phyloP scores from a whole-genome alignment of 2,888 invertebrate species.

The Creontiades dilutus region DNA sequence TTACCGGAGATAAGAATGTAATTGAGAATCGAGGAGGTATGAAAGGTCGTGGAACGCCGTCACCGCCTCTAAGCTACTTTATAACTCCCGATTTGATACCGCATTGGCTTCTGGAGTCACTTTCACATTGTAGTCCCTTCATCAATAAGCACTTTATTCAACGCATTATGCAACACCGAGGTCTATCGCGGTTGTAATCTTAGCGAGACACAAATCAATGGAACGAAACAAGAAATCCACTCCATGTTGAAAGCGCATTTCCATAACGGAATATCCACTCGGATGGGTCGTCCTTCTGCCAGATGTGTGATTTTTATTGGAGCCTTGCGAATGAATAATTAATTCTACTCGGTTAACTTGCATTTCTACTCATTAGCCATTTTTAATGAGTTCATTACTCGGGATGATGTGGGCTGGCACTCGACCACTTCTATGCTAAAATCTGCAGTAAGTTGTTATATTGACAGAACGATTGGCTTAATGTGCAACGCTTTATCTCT shows the following conservation, averaged over 20 bases:
- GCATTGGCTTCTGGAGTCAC: slow-evolving; percentile 26
- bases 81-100: neutral
- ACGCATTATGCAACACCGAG: slow-evolving; percentile 8
- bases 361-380: slow-evolving; percentile 23
- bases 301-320: slow-evolving; percentile 39
- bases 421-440: neutral
- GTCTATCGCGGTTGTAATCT: slow-evolving; percentile 4
- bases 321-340: slow-evolving; percentile 17
- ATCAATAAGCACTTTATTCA: slow-evolving; percentile 45
- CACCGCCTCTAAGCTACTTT: slow-evolving; percentile 6
- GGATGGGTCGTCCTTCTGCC: slow-evolving; percentile 31
- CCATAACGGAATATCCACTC: slow-evolving; percentile 28
- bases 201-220: slow-evolving; percentile 31
- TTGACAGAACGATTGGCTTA: too few relatives aligned
- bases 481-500: too few relatives aligned
- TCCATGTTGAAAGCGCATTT: slow-evolving; percentile 43
- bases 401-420: neutral
- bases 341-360: slow-evolving; percentile 12
- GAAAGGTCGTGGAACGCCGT: slow-evolving; percentile 12
- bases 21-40: slow-evolving; percentile 16
- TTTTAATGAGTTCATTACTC: slow-evolving; percentile 32
- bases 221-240: slow-evolving; percentile 40
- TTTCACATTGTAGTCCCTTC: slow-evolving; percentile 36
- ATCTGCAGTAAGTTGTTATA: too few relatives aligned
- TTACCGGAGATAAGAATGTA: neutral